These are phyloP conservation scores for Rhinophrynus dorsalis DNA, from an alignment of 2,797 vertebrate species.

Conservation along the genomic window DNA sequence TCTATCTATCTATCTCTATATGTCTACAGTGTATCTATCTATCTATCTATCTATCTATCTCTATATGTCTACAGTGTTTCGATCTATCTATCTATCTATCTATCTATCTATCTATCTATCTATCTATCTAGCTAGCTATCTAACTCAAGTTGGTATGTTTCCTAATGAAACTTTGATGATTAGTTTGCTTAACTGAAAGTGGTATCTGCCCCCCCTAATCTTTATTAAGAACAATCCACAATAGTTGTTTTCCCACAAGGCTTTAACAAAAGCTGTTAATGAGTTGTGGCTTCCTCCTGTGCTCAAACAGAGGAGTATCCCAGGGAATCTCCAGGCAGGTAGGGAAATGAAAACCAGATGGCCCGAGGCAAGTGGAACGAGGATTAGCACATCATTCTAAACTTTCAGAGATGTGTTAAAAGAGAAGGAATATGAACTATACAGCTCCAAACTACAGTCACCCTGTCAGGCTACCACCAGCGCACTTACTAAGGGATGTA, in stretches of 20 bases:
- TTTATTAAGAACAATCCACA: slow-evolving; percentile 49
- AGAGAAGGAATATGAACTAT: slow-evolving; percentile 41
- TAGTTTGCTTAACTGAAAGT: slow-evolving; percentile 4
- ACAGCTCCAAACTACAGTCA: not conserved
- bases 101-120: no score
- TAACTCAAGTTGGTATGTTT: no score
- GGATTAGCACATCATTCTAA: slow-evolving; percentile 62
- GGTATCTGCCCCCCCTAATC: slow-evolving; percentile 17
- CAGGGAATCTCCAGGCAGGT: slow-evolving; percentile 50
- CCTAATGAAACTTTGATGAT: no score
- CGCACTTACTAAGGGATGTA: not conserved
- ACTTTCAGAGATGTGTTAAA: slow-evolving; percentile 39
- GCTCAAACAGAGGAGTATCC: slow-evolving; percentile 53
- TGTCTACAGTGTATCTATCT: no score
- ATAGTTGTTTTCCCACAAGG: slow-evolving; percentile 58
- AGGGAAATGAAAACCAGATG: slow-evolving; percentile 65
- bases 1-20: no score
- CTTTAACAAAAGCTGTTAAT: slow-evolving; percentile 65
- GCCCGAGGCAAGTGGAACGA: slow-evolving; percentile 52
- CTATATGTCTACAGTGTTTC: no score
- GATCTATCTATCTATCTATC: no score
- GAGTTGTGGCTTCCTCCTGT: slow-evolving; percentile 64
- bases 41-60: no score
- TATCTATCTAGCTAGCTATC: no score
- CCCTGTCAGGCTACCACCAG: not conserved